Evolutionary conservation across 2,797 vertebrate genomes (phyloP), one percentile per base, ranked within the genome.

Genomic region (Knipowitschia caucasica): DNA sequence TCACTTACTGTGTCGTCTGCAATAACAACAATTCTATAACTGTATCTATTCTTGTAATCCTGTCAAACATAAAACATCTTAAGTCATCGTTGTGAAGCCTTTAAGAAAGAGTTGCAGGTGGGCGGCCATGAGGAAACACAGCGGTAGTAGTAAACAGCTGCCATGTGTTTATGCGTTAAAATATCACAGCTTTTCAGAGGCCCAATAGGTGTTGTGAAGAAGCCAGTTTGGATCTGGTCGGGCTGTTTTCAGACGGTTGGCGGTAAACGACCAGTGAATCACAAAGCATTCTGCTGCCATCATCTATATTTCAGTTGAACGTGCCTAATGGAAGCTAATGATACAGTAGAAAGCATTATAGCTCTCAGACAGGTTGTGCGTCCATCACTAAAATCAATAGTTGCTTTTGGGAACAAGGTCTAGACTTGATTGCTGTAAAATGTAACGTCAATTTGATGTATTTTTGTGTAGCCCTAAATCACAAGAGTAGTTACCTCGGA

Each of bases 361-460:
- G 31, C 14, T 50, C 14, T 34, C 20, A 23, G 30, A 24, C 14
- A 35, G 30, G 31, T 15, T 50, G 21, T 25, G 31, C 6, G 33
- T 25, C 20, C 20, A 35, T 50, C 21, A n/a, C 18, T 23, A 33
- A 20, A 64, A 53, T 42, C 34, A 26, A 14, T 43, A 51, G 33
- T 2, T 36, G 47, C 52, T 43, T 59, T 62, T 17, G 14, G 34
- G 54, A 59, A 39, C 25, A 3, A 58, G 38, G 44, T 59, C 11
- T 45, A 33, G 40, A 43, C 12, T 43, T 43, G 52, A 62, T 50
- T 62, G 49, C 39, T 40, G 29, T 23, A 65, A 12, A 52, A 47
- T n/a, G n/a, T n/a, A n/a, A n/a, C n/a, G n/a, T n/a, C n/a, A n/a
- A n/a, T n/a, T n/a, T n/a, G n/a, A n/a, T n/a, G n/a, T n/a, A n/a